Evolutionary conservation across 2,797 vertebrate species (phyloP).

Genomic region (Propithecus perrieri): DNA sequence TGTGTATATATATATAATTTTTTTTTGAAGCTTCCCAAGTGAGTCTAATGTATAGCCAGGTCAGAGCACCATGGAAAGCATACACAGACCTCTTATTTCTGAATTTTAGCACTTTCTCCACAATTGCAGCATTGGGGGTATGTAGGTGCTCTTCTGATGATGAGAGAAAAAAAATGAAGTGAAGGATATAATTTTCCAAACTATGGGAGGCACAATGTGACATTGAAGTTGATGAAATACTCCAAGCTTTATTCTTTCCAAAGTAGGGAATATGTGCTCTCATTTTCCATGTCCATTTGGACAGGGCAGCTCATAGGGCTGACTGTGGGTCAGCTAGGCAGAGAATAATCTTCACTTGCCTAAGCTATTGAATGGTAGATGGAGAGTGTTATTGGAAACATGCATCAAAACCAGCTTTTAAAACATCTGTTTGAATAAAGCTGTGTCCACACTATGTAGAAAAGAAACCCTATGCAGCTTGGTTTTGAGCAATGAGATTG

Average conservation of each 20-base stretch:
- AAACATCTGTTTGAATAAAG: neutral
- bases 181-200: neutral
- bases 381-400: neutral
- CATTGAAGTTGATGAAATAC: neutral
- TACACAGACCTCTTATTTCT: neutral
- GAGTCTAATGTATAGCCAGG: neutral
- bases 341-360: neutral
- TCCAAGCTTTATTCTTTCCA: neutral
- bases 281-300: neutral
- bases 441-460: neutral
- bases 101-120: neutral
- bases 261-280: neutral
- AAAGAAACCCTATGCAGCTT: neutral
- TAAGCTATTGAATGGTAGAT: neutral
- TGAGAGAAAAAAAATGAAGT: neutral
- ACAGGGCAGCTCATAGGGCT: neutral
- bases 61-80: neutral
- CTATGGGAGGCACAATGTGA: neutral
- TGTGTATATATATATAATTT: too few species aligned
- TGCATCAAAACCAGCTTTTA: neutral
- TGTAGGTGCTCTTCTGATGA: neutral
- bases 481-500: neutral
- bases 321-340: neutral
- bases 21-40: neutral
- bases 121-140: neutral